Percentiles rank a stretch among this genome's conserved stretches.
These are phyloP conservation scores for Ladona fulva DNA, from an alignment of 1,140 invertebrate genomes.

Conservation along the genomic window DNA sequence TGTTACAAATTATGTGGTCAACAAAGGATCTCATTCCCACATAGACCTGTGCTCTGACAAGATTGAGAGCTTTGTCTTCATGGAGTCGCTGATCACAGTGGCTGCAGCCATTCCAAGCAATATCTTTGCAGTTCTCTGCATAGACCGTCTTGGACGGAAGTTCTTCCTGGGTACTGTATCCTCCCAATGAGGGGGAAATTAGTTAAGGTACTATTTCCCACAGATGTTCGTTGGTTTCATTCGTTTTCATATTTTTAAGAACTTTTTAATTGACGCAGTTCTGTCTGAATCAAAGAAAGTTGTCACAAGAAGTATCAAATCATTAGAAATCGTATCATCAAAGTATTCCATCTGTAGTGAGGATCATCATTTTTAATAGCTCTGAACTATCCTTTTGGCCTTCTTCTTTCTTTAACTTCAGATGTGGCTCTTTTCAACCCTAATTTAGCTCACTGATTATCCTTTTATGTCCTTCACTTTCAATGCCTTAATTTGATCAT, in stretches of 20 bases:
- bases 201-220: slow-evolving; percentile 9
- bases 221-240: neutral
- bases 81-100: slow-evolving; percentile 77
- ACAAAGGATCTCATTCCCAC: slow-evolving; percentile 46
- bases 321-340: too few species aligned
- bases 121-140: slow-evolving; percentile 63
- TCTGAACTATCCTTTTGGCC: too few species aligned
- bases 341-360: too few species aligned
- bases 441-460: too few species aligned
- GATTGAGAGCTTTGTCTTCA: slow-evolving; percentile 66
- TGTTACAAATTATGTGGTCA: slow-evolving; percentile 65
- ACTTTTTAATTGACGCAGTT: neutral
- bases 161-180: slow-evolving; percentile 63
- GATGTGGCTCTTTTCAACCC: too few species aligned
- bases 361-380: too few species aligned
- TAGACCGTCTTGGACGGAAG: slow-evolving; percentile 75
- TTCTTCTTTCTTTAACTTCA: too few species aligned
- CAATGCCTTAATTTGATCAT: too few species aligned
- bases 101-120: slow-evolving; percentile 76
- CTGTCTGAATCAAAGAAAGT: neutral
- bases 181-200: neutral
- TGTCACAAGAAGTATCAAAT: too few species aligned
- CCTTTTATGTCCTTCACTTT: too few species aligned
- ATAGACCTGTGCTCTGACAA: slow-evolving; percentile 51
- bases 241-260: neutral